Percentiles rank a stretch among this genome's conserved stretches.
These are phyloP conservation scores for Rotaria socialis DNA, from an alignment of 2,888 invertebrate species.

Conservation along the genomic window DNA sequence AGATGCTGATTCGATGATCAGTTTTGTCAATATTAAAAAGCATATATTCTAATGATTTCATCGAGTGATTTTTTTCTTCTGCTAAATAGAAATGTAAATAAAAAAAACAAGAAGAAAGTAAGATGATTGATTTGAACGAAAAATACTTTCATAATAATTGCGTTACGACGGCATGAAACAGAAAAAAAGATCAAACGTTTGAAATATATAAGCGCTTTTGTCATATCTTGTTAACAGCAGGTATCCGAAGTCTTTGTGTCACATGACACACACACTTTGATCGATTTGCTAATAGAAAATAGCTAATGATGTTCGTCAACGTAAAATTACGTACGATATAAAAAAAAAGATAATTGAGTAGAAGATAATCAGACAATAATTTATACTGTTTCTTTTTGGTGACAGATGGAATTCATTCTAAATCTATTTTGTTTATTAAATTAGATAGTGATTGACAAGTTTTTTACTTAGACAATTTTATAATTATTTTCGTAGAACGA, in stretches of 20 bases:
- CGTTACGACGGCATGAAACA: no score
- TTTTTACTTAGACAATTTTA: neutral
- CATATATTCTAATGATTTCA: neutral
- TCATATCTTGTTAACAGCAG: neutral
- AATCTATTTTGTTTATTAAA: neutral
- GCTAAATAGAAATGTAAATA: neutral
- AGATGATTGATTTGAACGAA: neutral
- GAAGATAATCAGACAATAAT: neutral
- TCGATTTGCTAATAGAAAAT: neutral
- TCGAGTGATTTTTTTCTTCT: no score
- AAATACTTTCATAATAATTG: no score
- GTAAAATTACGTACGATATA: neutral
- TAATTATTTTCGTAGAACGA: no score
- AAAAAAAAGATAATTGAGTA: neutral
- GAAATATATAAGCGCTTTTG: no score
- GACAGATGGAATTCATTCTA: neutral
- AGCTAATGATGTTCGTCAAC: neutral
- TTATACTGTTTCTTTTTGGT: neutral
- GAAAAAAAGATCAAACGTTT: neutral
- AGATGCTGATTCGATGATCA: neutral
- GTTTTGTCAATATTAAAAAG: constrained; percentile 19
- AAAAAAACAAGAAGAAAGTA: neutral
- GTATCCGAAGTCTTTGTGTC: neutral
- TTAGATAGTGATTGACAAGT: neutral
- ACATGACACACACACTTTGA: neutral